A percentile compares a stretch with the other conserved stretches of the same genome.
phyloP scores from a whole-genome alignment of 2,113 vertebrate species.

The Hyla sarda region DNA sequence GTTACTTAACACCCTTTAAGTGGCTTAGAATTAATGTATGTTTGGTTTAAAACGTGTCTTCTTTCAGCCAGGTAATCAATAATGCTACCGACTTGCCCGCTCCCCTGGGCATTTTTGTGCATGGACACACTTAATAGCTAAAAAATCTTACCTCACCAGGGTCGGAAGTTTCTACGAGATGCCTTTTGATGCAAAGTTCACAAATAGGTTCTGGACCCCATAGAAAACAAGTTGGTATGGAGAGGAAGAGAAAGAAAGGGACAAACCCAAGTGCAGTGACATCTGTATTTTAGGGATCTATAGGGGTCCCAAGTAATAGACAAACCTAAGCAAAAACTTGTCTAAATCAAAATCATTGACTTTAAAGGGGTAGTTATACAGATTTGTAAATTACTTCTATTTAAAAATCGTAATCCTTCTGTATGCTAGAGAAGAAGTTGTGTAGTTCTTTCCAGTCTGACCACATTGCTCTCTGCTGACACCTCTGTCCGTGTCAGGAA shows the following conservation, averaged over 20 bases:
- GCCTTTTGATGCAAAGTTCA: neutral
- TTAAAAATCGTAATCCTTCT: too few species aligned
- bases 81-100: neutral
- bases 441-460: too few species aligned
- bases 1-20: slow-evolving; percentile 31
- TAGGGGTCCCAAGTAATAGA: neutral
- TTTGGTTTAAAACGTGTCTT: slow-evolving; percentile 5
- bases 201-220: neutral
- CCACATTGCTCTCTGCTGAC: too few species aligned
- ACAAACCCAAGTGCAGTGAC: too few species aligned
- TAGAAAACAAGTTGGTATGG: neutral
- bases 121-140: neutral
- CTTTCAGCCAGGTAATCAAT: slow-evolving; percentile 19
- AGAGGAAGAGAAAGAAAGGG: neutral
- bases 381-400: too few species aligned
- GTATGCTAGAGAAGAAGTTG: too few species aligned
- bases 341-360: too few species aligned
- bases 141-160: neutral
- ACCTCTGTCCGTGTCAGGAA: too few species aligned
- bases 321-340: neutral
- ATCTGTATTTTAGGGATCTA: neutral
- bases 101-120: neutral
- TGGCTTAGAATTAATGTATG: neutral
- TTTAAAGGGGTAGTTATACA: too few species aligned
- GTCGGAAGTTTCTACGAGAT: neutral